phyloP scores from a whole-genome alignment of 2,888 invertebrate genomes.

The Pseudococcus viburni region DNA sequence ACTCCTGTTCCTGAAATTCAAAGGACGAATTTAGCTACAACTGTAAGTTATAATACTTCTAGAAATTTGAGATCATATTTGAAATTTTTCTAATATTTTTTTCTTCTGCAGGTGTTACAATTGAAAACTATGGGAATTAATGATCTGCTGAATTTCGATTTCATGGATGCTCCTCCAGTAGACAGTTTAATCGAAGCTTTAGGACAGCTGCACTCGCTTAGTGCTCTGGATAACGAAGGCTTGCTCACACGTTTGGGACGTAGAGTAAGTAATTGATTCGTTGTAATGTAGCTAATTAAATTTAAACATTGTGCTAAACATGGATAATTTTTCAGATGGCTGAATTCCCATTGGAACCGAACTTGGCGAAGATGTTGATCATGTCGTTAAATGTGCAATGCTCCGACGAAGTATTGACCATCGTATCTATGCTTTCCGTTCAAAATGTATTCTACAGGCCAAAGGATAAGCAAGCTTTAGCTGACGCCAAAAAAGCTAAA shows the following conservation, averaged over 20 bases:
- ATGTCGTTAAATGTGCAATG: conserved; percentile 99
- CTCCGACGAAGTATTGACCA: conserved; percentile 97
- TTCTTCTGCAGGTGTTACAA: conserved; percentile 80
- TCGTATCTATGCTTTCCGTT: conserved; percentile 98
- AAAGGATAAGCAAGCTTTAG: conserved; percentile 95
- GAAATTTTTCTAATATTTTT: conserved; percentile 13
- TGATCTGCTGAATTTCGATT: conserved; percentile 97
- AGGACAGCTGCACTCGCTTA: conserved; percentile 95
- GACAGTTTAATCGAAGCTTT: conserved; percentile 98
- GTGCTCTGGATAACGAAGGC: conserved; percentile 96
- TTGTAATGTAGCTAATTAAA: neutral
- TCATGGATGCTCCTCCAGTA: conserved; percentile 99
- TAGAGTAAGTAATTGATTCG: conserved; percentile 73
- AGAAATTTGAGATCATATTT: neutral
- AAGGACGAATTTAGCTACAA: conserved; percentile 96
- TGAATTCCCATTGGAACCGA: conserved; percentile 98
- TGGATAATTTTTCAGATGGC: conserved; percentile 83
- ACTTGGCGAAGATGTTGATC: conserved; percentile 97
- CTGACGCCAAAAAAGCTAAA: conserved; percentile 99
- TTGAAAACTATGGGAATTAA: conserved; percentile 99
- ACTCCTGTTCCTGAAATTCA: conserved; percentile 99
- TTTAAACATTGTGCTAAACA: neutral
- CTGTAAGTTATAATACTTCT: conserved; percentile 73
- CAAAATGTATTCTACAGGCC: conserved; percentile 95
- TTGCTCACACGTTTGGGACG: conserved; percentile 85